These are phyloP conservation scores for Enteromius anoplus DNA, from an alignment of 2,797 vertebrate genomes.

Conservation along the genomic window DNA sequence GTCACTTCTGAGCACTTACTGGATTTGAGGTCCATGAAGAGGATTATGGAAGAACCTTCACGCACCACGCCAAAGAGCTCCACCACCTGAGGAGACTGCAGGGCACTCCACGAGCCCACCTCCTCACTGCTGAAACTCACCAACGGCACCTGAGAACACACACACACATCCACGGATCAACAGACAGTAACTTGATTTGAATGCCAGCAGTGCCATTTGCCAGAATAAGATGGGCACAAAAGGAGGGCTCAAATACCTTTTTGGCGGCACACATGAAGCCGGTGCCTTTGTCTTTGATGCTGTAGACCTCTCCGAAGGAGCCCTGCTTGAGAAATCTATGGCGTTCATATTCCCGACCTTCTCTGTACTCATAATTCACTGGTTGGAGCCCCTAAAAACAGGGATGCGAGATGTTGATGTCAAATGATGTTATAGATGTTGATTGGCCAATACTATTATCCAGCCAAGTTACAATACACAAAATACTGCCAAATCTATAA, in stretches of 20 bases:
- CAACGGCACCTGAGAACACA: conserved; percentile 80
- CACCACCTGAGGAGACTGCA: conserved; percentile 86
- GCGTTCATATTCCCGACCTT: conserved; percentile 85
- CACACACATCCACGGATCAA: not conserved
- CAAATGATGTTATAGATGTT: not conserved
- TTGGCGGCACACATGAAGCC: conserved; percentile 92
- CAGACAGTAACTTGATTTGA: conserved; percentile 38
- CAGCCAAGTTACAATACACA: not conserved
- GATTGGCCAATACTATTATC: not conserved
- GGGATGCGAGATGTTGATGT: conserved; percentile 12
- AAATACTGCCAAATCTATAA: not conserved
- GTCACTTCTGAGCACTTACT: conserved; percentile 72
- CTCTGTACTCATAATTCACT: conserved; percentile 90
- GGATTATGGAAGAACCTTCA: conserved; percentile 86
- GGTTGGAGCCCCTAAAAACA: conserved; percentile 84
- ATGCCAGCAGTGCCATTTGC: not conserved
- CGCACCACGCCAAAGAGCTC: conserved; percentile 92
- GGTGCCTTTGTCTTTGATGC: conserved; percentile 86
- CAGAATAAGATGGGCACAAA: not conserved
- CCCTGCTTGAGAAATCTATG: conserved; percentile 83
- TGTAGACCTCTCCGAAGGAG: conserved; percentile 91
- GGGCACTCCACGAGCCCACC: conserved; percentile 87
- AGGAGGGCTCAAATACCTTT: conserved; percentile 78
- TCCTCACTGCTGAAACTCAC: conserved; percentile 89
- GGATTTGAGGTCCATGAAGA: conserved; percentile 93